Percentiles rank a stretch among this genome's conserved stretches.
Conservation (phyloP, 2,113 vertebrate genomes). For the Elaphurus davidianus region DNA sequence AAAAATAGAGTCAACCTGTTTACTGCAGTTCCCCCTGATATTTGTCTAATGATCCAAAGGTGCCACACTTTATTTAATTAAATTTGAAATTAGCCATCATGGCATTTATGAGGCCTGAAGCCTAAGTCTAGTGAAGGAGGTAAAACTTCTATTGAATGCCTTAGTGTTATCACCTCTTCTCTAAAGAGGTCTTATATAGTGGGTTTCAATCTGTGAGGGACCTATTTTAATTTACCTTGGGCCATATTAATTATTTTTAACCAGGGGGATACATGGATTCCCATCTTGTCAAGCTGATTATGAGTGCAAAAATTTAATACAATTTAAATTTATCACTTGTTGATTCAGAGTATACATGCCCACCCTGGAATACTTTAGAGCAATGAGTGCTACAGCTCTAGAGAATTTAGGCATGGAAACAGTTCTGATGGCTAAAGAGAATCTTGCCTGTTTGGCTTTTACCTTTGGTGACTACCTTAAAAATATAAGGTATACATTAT, state of each 20-base stretch:
- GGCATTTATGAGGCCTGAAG: neutral
- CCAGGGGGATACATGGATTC: neutral
- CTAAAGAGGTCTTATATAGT: neutral
- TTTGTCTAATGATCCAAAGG: neutral
- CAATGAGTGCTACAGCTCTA: neutral
- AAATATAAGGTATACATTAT: neutral
- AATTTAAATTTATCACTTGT: neutral
- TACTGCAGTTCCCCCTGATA: neutral
- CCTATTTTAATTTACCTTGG: neutral
- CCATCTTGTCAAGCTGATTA: neutral
- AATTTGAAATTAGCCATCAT: neutral
- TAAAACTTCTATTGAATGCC: neutral
- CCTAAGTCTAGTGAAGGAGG: neutral
- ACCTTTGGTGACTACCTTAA: neutral
- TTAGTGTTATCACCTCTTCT: neutral
- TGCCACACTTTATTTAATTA: neutral
- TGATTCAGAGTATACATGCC: neutral
- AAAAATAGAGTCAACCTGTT: neutral
- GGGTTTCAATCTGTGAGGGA: neutral
- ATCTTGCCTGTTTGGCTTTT: neutral
- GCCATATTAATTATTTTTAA: neutral
- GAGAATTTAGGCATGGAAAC: neutral
- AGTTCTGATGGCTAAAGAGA: neutral
- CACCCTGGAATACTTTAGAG: neutral
- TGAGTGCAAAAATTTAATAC: neutral